Evolutionary conservation across 2,888 invertebrate species (phyloP), one percentile per base, ranked within the genome.

Genomic region (Cephus runcator): DNA sequence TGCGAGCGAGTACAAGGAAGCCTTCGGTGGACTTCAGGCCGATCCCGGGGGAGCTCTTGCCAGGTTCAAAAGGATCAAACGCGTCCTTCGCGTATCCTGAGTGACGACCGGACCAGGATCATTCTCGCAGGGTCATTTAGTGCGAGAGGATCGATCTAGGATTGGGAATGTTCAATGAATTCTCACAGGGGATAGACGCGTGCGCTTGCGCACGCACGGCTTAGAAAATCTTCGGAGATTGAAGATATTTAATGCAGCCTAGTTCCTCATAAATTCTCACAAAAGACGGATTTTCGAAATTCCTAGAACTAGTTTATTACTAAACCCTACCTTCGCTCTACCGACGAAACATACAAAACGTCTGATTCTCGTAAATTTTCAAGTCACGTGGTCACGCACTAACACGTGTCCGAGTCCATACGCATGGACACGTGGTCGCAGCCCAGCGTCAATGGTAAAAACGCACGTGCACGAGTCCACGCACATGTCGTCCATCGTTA

Each of bases 61-160:
- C 23, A 85, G 89, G 77, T 89, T 85, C 69, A 89, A 89, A 74
- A 83, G 89, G 36, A 86, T 89, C 80, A 87, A 86, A 75, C 85
- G 88, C 15, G 77, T 77, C 34, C 33, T 69, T 15, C 73, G 34
- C 73, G 73, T 73, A n/a, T 73, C 73, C 73, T 73, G 35, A 35
- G 69, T 69, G 40, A 40, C 6, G 6, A 4, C 40, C 15, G 40
- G 15, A 6, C 40, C 40, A 40, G 40, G 40, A 15, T 15, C 40
- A 40, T 40, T 40, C 15, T 40, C 40, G 40, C 40, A 4, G 40
- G 40, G 15, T 6, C 40, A 40, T 15, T 40, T 40, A 40, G 15
- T 40, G 15, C 40, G 40, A 40, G 40, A 40, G 40, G 40, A 40
- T 40, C 40, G 40, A 15, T 40, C 40, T 40, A 40, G 40, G 40